Conservation (phyloP, 2,113 vertebrate genomes). For the Onychostruthus taczanowskii region DNA sequence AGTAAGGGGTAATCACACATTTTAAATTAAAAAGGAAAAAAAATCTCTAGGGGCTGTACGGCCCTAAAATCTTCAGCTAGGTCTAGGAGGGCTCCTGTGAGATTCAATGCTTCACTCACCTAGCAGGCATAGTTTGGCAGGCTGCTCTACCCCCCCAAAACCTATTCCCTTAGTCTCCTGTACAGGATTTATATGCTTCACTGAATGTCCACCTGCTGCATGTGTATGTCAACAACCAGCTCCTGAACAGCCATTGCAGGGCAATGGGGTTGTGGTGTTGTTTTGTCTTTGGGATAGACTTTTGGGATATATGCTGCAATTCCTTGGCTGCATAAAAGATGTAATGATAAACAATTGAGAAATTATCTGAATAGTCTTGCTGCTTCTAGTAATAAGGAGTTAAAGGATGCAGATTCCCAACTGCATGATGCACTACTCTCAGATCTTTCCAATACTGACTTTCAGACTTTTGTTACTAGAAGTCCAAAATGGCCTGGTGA, state of each 20-base stretch:
- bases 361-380: not conserved
- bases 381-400: not conserved
- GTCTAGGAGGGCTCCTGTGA: not conserved
- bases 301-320: not conserved
- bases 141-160: not conserved
- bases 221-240: not conserved
- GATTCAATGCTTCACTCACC: not conserved
- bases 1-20: conserved; percentile 7
- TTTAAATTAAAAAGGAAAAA: conserved; percentile 5
- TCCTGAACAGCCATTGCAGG: not conserved
- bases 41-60: not conserved
- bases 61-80: not conserved
- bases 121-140: not conserved
- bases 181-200: not conserved
- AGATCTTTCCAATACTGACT: not conserved
- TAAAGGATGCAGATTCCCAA: not conserved
- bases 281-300: not conserved
- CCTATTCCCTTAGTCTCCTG: not conserved
- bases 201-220: not conserved
- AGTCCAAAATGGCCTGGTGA: not conserved
- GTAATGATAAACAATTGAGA: not conserved
- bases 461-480: not conserved
- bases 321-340: not conserved
- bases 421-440: not conserved
- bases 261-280: not conserved